Percentiles rank a stretch among this genome's conserved stretches.
phyloP scores from a whole-genome alignment of 2,797 vertebrate genomes.

The Arnoldichthys spilopterus region DNA sequence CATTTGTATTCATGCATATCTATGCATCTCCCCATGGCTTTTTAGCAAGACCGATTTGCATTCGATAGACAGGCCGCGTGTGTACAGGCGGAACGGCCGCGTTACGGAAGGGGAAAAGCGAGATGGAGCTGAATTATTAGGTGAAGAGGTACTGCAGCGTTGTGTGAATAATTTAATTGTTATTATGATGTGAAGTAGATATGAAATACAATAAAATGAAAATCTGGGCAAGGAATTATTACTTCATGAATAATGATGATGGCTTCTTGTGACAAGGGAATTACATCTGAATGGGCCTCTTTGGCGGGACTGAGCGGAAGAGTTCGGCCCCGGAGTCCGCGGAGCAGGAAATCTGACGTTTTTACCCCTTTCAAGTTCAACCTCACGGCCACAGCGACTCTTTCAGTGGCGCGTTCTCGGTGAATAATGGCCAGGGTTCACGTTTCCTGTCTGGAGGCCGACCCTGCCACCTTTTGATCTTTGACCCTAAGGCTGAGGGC shows the following conservation, averaged over 20 bases:
- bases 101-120: neutral
- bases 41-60: slow-evolving; percentile 8
- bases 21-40: slow-evolving; percentile 17
- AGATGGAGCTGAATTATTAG: slow-evolving; percentile 3
- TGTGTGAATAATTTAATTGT: slow-evolving; percentile 36
- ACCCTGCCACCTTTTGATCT: slow-evolving; percentile 57
- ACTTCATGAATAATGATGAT: slow-evolving; percentile 28
- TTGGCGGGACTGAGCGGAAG: neutral
- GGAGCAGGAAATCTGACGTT: slow-evolving; percentile 26
- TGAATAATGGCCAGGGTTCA: slow-evolving; percentile 30
- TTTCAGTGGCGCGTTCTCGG: slow-evolving; percentile 17
- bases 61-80: neutral
- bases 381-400: slow-evolving; percentile 25
- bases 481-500: slow-evolving; percentile 52
- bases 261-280: slow-evolving; percentile 4
- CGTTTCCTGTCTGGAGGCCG: slow-evolving; percentile 16
- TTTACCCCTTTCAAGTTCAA: slow-evolving; percentile 54
- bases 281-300: slow-evolving; percentile 8
- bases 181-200: slow-evolving; percentile 39
- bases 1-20: neutral
- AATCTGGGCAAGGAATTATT: slow-evolving; percentile 20
- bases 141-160: slow-evolving; percentile 15
- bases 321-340: neutral
- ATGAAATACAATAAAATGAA: slow-evolving; percentile 27
- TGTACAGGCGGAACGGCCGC: neutral